These are phyloP conservation scores for Teleogryllus oceanicus DNA, from an alignment of 2,888 invertebrate genomes.

Conservation along the genomic window DNA sequence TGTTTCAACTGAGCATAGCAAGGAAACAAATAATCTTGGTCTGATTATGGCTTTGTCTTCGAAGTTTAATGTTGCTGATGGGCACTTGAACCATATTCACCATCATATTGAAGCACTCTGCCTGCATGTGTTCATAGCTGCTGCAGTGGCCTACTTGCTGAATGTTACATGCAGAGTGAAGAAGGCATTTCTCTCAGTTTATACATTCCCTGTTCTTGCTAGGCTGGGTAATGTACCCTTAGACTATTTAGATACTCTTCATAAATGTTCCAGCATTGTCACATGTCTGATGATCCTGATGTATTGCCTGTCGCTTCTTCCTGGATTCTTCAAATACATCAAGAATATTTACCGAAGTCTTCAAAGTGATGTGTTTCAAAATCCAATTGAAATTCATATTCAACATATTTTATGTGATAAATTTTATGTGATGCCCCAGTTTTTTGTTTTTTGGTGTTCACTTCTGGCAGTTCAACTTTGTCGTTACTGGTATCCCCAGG, in stretches of 20 bases:
- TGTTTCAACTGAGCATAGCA: conserved; percentile 43
- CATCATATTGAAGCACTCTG: conserved; percentile 44
- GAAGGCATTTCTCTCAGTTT: conserved; percentile 47
- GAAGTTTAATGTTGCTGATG: not conserved
- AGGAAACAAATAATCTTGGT: not conserved
- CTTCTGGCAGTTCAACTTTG: conserved; percentile 48
- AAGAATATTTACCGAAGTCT: conserved; percentile 41
- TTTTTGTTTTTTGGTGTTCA: conserved; percentile 52
- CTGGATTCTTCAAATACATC: conserved; percentile 44
- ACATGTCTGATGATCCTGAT: conserved; percentile 47
- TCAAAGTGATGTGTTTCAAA: conserved; percentile 42
- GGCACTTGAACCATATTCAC: conserved; percentile 38
- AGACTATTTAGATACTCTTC: conserved; percentile 45
- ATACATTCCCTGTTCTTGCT: conserved; percentile 51
- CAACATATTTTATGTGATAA: conserved; percentile 47
- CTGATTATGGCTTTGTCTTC: conserved; percentile 5
- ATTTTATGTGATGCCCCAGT: conserved; percentile 49
- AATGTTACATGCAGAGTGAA: conserved; percentile 35
- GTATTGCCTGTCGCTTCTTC: conserved; percentile 47
- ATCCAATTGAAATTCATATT: conserved; percentile 42
- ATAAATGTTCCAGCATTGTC: conserved; percentile 49
- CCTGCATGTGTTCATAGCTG: conserved; percentile 45
- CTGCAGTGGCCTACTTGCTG: conserved; percentile 41
- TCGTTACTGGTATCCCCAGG: conserved; percentile 37
- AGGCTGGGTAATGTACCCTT: conserved; percentile 48